Percentiles rank a stretch among this genome's conserved stretches.
Evolutionary conservation across 2,113 vertebrate species (phyloP).

Genomic region (Bambusicola thoracicus): DNA sequence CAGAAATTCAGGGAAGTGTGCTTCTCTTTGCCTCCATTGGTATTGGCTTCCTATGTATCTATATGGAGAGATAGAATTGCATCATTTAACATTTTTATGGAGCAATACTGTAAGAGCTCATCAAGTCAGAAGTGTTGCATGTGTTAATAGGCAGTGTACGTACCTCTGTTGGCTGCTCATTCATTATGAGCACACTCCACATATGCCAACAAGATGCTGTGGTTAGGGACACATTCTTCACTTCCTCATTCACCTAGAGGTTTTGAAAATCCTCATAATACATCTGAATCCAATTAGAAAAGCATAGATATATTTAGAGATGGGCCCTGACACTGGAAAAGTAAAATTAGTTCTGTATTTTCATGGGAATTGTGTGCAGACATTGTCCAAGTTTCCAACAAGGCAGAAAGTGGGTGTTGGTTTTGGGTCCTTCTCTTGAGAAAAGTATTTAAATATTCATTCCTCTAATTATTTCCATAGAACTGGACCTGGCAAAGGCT

Average conservation of each 20-base stretch:
- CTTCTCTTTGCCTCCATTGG: background rate
- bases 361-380: background rate
- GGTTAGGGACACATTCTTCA: background rate
- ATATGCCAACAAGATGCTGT: background rate
- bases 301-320: background rate
- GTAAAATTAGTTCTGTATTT: background rate
- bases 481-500: background rate
- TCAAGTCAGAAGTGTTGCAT: background rate
- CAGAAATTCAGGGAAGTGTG: background rate
- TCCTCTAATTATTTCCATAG: conserved; percentile 25
- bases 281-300: background rate
- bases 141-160: background rate
- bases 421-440: conserved; percentile 22
- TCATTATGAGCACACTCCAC: background rate
- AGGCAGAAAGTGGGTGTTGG: background rate
- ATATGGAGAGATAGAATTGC: background rate
- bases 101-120: background rate
- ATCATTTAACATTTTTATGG: background rate
- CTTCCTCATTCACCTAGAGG: background rate
- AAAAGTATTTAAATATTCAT: conserved; percentile 30
- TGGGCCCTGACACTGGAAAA: background rate
- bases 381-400: background rate
- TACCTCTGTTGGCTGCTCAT: background rate
- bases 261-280: background rate
- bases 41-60: background rate